Percentiles rank a stretch among this genome's conserved stretches.
Conservation (phyloP, 2,888 invertebrate genomes). For the Habroteleia sp. region DNA sequence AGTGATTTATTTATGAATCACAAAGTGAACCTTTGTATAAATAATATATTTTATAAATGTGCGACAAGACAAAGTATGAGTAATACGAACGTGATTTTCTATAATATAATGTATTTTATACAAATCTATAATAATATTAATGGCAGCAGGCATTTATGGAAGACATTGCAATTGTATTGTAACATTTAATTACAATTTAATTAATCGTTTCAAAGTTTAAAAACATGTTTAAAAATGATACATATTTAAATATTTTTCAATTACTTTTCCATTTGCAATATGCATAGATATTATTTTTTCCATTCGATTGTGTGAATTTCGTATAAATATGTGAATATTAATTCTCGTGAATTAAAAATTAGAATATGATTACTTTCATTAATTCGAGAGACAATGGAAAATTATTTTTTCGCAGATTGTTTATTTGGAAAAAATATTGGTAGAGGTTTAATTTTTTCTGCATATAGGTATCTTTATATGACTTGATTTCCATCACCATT, state of each 20-base stretch:
- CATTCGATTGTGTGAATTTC: not conserved
- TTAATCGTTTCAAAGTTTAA: conserved; percentile 14
- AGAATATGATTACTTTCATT: conserved; percentile 4
- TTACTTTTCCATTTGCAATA: not conserved
- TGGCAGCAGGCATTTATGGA: too few relatives aligned
- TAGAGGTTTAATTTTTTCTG: too few relatives aligned
- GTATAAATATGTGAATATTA: not conserved
- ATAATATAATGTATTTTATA: too few relatives aligned
- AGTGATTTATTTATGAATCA: too few relatives aligned
- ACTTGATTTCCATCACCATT: too few relatives aligned
- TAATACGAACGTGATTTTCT: too few relatives aligned
- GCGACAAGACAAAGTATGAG: too few relatives aligned
- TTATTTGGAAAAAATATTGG: not conserved
- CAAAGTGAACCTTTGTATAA: too few relatives aligned
- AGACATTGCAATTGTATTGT: too few relatives aligned
- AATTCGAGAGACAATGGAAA: not conserved
- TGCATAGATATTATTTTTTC: not conserved
- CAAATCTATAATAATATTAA: too few relatives aligned
- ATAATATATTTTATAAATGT: too few relatives aligned
- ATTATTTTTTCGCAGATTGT: not conserved
- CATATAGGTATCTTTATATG: too few relatives aligned
- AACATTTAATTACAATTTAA: conserved; percentile 15
- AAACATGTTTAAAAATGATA: conserved; percentile 15
- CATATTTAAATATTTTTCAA: conserved; percentile 14
- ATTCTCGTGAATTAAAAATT: not conserved